These are phyloP conservation scores for Cactoblastis cactorum DNA, from an alignment of 2,888 invertebrate genomes.

Conservation along the genomic window DNA sequence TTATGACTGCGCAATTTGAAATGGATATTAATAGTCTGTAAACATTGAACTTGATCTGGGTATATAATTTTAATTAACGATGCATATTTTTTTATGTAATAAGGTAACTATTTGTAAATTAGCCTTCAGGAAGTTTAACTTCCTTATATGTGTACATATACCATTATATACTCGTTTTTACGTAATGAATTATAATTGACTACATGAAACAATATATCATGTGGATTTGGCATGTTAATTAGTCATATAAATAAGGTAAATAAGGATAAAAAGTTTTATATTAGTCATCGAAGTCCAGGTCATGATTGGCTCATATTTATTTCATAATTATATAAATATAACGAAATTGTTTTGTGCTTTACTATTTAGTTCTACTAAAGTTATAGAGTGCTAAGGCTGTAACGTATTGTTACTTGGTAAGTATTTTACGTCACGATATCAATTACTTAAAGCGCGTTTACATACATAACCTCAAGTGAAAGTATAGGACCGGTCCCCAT, in stretches of 20 bases:
- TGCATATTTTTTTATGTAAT: no score
- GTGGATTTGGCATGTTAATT: no score
- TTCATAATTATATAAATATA: neutral
- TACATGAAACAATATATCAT: no score
- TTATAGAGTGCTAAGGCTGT: neutral
- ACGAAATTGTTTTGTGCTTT: neutral
- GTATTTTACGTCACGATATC: constrained; percentile 66
- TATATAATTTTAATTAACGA: no score
- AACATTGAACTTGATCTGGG: constrained; percentile 8
- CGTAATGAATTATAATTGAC: no score
- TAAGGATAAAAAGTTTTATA: neutral
- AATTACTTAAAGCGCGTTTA: constrained; percentile 67
- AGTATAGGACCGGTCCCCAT: constrained; percentile 65
- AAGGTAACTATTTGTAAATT: no score
- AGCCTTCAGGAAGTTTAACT: no score
- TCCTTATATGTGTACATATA: no score
- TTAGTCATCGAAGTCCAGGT: neutral
- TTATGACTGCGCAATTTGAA: no score
- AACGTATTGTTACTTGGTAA: neutral
- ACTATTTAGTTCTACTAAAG: neutral
- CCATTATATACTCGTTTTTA: no score
- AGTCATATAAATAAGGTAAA: no score
- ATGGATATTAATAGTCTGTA: neutral
- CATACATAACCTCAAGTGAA: constrained; percentile 76
- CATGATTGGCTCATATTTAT: neutral